These are phyloP conservation scores for Taurulus bubalis DNA, from an alignment of 2,113 vertebrate species.

Conservation along the genomic window DNA sequence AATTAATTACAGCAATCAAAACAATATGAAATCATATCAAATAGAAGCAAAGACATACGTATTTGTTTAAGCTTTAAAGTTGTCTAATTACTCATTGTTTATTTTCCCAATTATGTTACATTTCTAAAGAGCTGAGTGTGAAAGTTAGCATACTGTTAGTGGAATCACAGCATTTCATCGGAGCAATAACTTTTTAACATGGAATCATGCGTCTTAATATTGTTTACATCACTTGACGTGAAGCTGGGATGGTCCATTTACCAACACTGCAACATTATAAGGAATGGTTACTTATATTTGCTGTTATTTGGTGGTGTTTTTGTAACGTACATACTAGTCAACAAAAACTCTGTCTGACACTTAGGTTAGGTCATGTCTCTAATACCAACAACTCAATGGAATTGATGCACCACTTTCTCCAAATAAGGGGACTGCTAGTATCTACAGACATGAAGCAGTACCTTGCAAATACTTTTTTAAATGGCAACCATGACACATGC, in stretches of 20 bases:
- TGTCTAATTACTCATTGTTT: background rate
- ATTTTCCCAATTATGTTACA: background rate
- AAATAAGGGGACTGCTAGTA: background rate
- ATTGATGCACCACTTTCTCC: background rate
- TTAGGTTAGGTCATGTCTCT: background rate
- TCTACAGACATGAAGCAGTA: background rate
- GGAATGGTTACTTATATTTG: background rate
- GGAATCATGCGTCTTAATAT: background rate
- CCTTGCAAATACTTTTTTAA: background rate
- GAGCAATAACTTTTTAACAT: too few species aligned
- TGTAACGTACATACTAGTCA: background rate
- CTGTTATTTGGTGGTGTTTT: background rate
- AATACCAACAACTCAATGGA: background rate
- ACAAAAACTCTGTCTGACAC: background rate
- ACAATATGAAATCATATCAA: conserved; percentile 1
- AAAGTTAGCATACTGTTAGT: background rate
- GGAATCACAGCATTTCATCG: background rate
- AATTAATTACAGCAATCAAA: conserved; percentile 5
- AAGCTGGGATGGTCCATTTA: background rate
- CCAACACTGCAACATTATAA: background rate
- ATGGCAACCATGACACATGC: background rate
- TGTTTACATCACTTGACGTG: background rate
- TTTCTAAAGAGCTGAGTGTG: background rate
- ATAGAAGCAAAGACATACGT: background rate
- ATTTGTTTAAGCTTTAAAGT: background rate